phyloP scores from a whole-genome alignment of 2,113 vertebrate genomes.

The Antechinus flavipes region DNA sequence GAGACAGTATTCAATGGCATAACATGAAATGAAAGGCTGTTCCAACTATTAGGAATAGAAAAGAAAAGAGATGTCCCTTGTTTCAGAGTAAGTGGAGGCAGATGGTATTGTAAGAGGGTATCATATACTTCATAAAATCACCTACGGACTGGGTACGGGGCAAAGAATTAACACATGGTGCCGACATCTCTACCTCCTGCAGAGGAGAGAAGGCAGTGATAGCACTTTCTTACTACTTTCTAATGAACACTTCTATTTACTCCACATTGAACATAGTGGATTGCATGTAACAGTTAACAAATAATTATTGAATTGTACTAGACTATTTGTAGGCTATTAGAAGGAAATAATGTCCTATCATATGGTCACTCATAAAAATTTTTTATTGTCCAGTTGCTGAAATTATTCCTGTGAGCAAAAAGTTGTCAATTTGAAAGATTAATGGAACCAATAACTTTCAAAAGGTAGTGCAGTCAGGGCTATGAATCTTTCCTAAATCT shows the following conservation, averaged over 20 bases:
- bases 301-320: background rate
- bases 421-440: background rate
- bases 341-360: background rate
- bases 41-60: background rate
- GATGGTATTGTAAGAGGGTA: background rate
- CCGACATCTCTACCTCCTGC: background rate
- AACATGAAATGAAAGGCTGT: background rate
- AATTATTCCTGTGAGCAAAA: background rate
- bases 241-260: background rate
- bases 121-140: background rate
- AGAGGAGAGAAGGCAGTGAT: background rate
- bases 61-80: background rate
- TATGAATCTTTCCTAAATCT: background rate
- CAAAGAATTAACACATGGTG: background rate
- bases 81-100: background rate
- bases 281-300: background rate
- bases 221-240: background rate
- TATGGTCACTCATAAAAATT: background rate
- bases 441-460: background rate
- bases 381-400: background rate
- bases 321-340: background rate
- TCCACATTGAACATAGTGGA: background rate
- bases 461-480: background rate
- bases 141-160: background rate
- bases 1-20: background rate